phyloP scores from a whole-genome alignment of 2,888 invertebrate species.

The Metallyticus violacea region DNA sequence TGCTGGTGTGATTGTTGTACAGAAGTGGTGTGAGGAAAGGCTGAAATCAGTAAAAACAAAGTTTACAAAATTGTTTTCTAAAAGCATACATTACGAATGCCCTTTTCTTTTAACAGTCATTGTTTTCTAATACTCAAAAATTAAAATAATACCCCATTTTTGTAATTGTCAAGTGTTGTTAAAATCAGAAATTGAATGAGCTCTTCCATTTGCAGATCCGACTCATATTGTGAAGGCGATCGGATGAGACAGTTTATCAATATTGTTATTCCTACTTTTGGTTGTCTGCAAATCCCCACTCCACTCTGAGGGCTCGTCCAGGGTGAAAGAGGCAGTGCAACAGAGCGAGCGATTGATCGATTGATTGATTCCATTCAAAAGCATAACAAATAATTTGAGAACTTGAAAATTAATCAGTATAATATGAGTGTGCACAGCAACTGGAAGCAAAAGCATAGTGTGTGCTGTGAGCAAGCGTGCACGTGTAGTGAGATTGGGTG shows the following conservation, averaged over 20 bases:
- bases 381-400: constrained; percentile 18
- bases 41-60: constrained; percentile 17
- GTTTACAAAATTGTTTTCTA: not conserved
- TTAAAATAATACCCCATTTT: not conserved
- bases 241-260: constrained; percentile 34
- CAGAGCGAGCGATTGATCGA: constrained; percentile 34
- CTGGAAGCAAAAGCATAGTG: constrained; percentile 29
- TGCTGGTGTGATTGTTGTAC: not conserved
- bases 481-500: constrained; percentile 24
- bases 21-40: constrained; percentile 7
- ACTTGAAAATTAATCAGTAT: constrained; percentile 22
- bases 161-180: not conserved
- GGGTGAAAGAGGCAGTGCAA: constrained; percentile 37
- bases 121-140: not conserved
- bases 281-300: constrained; percentile 40
- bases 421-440: constrained; percentile 32
- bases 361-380: constrained; percentile 32
- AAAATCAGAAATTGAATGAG: constrained; percentile 11
- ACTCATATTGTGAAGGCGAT: constrained; percentile 33
- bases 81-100: not conserved
- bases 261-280: constrained; percentile 38
- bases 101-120: not conserved
- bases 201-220: constrained; percentile 35
- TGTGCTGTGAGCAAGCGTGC: constrained; percentile 29
- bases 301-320: constrained; percentile 38